Percentiles rank a stretch among this genome's conserved stretches.
These are phyloP conservation scores for Syrrhaptes paradoxus DNA, from an alignment of 2,113 vertebrate species.

Conservation along the genomic window DNA sequence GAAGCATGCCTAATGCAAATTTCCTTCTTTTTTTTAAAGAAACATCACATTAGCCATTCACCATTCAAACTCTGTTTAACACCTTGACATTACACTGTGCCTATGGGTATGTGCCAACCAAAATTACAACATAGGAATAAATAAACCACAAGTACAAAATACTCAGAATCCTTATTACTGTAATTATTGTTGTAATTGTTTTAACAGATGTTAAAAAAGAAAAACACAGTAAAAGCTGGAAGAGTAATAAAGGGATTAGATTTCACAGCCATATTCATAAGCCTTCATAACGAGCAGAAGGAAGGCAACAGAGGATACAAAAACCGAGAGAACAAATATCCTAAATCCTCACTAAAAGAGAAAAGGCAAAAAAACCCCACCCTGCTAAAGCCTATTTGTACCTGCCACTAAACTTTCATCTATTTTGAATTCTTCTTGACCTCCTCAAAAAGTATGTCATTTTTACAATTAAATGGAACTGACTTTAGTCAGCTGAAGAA, in stretches of 20 bases:
- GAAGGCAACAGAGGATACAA: neutral
- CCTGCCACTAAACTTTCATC: neutral
- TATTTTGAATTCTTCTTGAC: neutral
- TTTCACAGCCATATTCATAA: neutral
- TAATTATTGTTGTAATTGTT: neutral
- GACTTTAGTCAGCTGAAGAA: neutral
- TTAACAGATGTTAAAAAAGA: neutral
- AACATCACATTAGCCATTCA: neutral
- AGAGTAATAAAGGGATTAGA: neutral
- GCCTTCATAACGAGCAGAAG: neutral
- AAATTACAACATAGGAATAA: neutral
- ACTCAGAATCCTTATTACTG: neutral
- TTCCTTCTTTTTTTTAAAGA: neutral
- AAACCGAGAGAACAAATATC: neutral
- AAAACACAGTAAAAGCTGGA: neutral
- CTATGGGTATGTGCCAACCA: neutral
- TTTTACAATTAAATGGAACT: neutral
- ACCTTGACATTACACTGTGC: neutral
- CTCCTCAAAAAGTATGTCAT: neutral
- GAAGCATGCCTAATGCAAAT: neutral
- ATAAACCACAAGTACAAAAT: neutral
- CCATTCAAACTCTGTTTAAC: neutral
- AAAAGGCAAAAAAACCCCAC: neutral
- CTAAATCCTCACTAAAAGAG: neutral
- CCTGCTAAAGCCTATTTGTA: neutral